phyloP scores from a whole-genome alignment of 2,113 vertebrate species.

The Neolamprologus modestus region DNA sequence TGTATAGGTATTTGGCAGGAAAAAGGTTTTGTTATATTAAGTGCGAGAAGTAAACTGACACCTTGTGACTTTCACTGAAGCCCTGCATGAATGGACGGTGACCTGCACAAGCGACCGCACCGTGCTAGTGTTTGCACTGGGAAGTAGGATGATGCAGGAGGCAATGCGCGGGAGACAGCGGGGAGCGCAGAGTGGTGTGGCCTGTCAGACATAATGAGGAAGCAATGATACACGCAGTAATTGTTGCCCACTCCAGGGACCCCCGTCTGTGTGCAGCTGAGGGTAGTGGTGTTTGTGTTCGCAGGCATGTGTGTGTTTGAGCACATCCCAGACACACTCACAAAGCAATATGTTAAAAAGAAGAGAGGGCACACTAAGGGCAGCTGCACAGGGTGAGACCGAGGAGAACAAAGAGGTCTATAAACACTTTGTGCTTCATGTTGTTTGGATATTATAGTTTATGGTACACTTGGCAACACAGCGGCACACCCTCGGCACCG shows the following conservation, averaged over 20 bases:
- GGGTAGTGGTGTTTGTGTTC: not conserved
- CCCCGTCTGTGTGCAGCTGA: conserved; percentile 6
- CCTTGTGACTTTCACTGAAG: conserved; percentile 3
- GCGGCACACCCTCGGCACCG: not conserved
- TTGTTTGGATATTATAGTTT: conserved; percentile 1
- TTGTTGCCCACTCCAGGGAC: conserved; percentile 65
- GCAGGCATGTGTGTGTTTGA: not conserved
- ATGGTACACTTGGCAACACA: not conserved
- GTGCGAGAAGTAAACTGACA: not conserved
- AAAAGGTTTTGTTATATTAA: not conserved
- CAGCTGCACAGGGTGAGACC: conserved; percentile 16
- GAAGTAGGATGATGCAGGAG: conserved; percentile 47
- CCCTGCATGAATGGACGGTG: not conserved
- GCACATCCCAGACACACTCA: not conserved
- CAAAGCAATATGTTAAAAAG: conserved; percentile 17
- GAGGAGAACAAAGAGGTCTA: conserved; percentile 13
- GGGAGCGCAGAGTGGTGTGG: conserved; percentile 70
- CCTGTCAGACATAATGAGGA: conserved; percentile 76
- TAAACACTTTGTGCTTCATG: conserved; percentile 15
- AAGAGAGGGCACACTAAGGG: conserved; percentile 16
- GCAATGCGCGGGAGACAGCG: conserved; percentile 48
- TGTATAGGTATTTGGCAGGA: not conserved
- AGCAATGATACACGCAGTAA: conserved; percentile 72
- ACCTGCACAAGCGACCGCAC: not conserved
- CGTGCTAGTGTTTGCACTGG: not conserved